Evolutionary conservation across 2,113 vertebrate genomes (phyloP), one percentile per base, ranked within the genome.

Genomic region (Malurus melanocephalus): DNA sequence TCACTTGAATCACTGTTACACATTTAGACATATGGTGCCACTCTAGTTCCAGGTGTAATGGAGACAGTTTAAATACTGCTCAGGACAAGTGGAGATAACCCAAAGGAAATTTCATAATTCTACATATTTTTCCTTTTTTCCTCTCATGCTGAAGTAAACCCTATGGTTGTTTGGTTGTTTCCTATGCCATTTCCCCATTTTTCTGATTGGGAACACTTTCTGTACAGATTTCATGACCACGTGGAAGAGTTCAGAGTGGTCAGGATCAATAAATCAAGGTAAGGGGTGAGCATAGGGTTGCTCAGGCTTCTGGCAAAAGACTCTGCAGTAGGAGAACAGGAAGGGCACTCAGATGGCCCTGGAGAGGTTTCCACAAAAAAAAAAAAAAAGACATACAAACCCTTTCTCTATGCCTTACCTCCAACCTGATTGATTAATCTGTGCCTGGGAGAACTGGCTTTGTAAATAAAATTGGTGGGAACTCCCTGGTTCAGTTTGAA

Each of bases 301-400:
- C 38, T 73, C 53, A 27, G 24, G 32, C 38, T 19, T 69, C 42
- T 2, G 9, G 35, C 27, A 49, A 45, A 83, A 57, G 8, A 32
- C 6, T 1, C 18, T 26, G 2, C 3, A 42, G 15, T 1, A 4
- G 28, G 38, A 66, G 6, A 59, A 55, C 8, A 19, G 21, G 23
- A 28, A 65, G 5, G 27, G 28, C 7, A 16, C 23, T 49, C 53
- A 61, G 24, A 15, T 7, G 11, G 24, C 30, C 33, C 40, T 53
- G 22, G 26, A 2, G 3, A 57, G 16, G 3, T n/a, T 52, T 6
- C 30, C 30, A 13, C 18, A 20, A 71, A 78, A 42, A 21, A 57
- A 10, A 4, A 43, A 20, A 48, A 43, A 16, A 52, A 35, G 2
- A n/a, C 51, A 56, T 40, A n/a, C 5, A 67, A 64, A 77, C 2